Evolutionary conservation across 2,797 vertebrate species (phyloP), one percentile per base, ranked within the genome.

Genomic region (Octomys mimax): DNA sequence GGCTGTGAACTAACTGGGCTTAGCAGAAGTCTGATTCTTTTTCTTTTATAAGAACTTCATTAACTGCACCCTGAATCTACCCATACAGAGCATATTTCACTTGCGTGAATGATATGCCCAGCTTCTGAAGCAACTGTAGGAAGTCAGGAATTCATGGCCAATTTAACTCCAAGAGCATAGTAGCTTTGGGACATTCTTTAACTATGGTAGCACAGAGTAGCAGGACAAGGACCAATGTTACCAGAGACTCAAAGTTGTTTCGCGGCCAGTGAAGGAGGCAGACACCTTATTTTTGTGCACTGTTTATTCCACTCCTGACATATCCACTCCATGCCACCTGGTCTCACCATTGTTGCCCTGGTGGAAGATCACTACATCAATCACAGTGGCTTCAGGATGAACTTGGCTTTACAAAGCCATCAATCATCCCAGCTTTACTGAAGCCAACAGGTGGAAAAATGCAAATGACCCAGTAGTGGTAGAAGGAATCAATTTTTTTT

Each of bases 351-450:
- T 57, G 66, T 62, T 93, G 91, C 52, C 93, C 24, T 87, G 62
- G 70, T 94, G 49, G 52, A 36, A 62, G 84, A 97, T 95, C 49
- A 31, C n/a, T n/a, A 78, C 46, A 91, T 95, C 81, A 71, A 81
- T n/a, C 80, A 71, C 46, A 54, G 8, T 98, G 96, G 96, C 6
- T 73, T 93, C 24, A 89, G 86, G 80, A 89, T 82, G 33, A 39
- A 14, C 90, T 93, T 88, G 28, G 42, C 52, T 96, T 90, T 92
- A 79, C 28, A 94, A 80, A 96, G 49, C 7, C 54, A 85, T 85
- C 90, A 87, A 80, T 95, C 96, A 92, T 46, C 36, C 49, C 22
- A 87, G 52, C 19, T 96, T 78, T 85, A 96, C 46, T 84, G 13
- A 93, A 95, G 77, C 2, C 14, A 21, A 87, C 31, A 62, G 31